Evolutionary conservation across 2,888 invertebrate genomes (phyloP), one percentile per base, ranked within the genome.

Genomic region (Neoaliturus tenellus): DNA sequence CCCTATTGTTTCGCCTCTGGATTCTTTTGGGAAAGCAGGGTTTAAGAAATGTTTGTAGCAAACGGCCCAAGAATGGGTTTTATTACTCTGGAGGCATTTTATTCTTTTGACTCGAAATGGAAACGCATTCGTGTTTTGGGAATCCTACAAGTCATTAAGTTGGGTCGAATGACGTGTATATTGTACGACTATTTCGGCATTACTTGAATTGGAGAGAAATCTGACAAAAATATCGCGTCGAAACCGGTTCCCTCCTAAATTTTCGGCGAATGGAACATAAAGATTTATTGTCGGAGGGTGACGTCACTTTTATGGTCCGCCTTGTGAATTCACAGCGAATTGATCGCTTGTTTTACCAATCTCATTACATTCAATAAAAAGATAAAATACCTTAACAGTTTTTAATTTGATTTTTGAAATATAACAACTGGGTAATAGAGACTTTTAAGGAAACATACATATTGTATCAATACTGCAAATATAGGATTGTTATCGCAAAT

Each of bases 181-280:
- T 55, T 62, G 62, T 28, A 31, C 12, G 62, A 14, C 62, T 62
- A 62, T 62, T 62, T 62, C 62, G 28, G 62, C 62, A 62, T 28
- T 28, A 28, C 62, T 62, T 17, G 62, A 62, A 62, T 62, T 62
- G 62, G 62, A 31, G 62, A 62, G 62, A 62, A 62, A 62, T 62
- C 62, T 62, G 62, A 31, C 62, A 62, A 51, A 51, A 3, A 20
- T 28, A 62, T 8, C 6, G 51, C 51, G n/a, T n/a, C 23, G 62
- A 31, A 31, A 62, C 62, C 62, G 28, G 62, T 62, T 62, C 28
- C 31, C 28, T 62, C 62, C 14, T 62, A 28, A 62, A 62, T 62
- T 28, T 28, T 28, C 62, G 51, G 12, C 39, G 44, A 44, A 51
- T 20, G 51, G 5, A 51, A 51, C 23, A 31, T 62, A 62, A 62